Percentiles rank a stretch among this genome's conserved stretches.
phyloP scores from a whole-genome alignment of 2,113 vertebrate species.

The Campylorhamphus procurvoides region DNA sequence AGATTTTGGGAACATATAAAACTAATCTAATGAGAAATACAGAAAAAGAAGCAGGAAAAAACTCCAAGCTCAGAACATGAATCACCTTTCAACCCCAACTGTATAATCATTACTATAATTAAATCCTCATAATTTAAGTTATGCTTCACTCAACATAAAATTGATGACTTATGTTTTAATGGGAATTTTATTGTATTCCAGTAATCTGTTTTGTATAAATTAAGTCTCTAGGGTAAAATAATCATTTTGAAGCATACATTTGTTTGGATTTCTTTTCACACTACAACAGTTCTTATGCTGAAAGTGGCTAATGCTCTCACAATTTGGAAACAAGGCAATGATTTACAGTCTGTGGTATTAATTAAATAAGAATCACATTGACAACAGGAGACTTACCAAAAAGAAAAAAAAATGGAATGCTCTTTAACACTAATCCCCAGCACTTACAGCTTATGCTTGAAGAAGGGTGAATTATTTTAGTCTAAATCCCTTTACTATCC shows the following conservation, averaged over 20 bases:
- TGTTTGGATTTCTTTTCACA: constrained; percentile 48
- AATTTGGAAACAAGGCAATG: constrained; percentile 25
- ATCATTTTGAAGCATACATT: background rate
- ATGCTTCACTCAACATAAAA: constrained; percentile 35
- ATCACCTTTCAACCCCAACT: background rate
- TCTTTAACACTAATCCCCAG: background rate
- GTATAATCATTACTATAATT: constrained; percentile 30
- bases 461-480: background rate
- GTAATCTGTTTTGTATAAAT: constrained; percentile 33
- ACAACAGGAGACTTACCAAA: background rate
- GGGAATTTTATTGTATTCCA: constrained; percentile 2
- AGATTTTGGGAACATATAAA: background rate
- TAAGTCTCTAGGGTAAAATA: constrained; percentile 21
- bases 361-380: constrained; percentile 9
- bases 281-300: background rate
- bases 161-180: constrained; percentile 32
- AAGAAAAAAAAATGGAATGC: background rate
- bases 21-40: background rate
- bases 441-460: background rate
- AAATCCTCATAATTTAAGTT: constrained; percentile 41
- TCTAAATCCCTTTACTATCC: background rate
- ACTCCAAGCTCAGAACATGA: background rate
- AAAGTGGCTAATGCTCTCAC: background rate
- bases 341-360: constrained; percentile 31
- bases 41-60: background rate